Conservation (phyloP, 2,888 invertebrate species). For the Cephus pulcher region DNA sequence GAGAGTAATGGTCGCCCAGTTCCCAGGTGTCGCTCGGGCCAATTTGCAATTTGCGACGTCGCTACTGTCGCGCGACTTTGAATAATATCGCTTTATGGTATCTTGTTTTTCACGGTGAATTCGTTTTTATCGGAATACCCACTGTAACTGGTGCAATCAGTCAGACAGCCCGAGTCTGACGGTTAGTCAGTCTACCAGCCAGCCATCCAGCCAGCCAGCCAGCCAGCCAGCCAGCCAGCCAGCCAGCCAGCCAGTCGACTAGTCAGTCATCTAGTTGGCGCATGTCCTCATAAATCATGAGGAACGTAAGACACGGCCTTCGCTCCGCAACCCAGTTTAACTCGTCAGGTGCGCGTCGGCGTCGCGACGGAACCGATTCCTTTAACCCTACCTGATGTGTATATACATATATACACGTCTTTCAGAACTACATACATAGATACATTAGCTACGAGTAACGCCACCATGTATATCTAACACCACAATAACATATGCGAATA, state of each 20-base stretch:
- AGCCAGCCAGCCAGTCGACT: too few species aligned
- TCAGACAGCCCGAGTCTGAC: neutral
- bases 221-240: too few species aligned
- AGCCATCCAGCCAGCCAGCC: too few species aligned
- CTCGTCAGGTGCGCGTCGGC: neutral
- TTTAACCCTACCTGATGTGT: neutral
- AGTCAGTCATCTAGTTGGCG: neutral
- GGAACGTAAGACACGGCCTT: neutral
- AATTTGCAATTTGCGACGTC: constrained; percentile 43
- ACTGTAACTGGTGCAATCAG: neutral
- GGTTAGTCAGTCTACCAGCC: neutral
- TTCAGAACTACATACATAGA: neutral
- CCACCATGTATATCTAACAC: neutral
- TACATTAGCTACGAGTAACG: neutral
- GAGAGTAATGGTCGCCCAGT: constrained; percentile 39
- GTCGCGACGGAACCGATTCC: neutral
- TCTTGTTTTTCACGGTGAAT: neutral
- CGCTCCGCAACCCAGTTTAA: neutral
- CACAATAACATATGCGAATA: neutral
- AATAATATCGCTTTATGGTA: constrained; percentile 29
- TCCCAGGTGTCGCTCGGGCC: constrained; percentile 40
- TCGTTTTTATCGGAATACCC: neutral
- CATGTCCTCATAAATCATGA: neutral
- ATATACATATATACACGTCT: too few species aligned
- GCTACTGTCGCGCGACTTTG: constrained; percentile 38